A percentile compares a stretch with the other conserved stretches of the same genome.
phyloP scores from a whole-genome alignment of 2,113 vertebrate species.

The Podarcis muralis region DNA sequence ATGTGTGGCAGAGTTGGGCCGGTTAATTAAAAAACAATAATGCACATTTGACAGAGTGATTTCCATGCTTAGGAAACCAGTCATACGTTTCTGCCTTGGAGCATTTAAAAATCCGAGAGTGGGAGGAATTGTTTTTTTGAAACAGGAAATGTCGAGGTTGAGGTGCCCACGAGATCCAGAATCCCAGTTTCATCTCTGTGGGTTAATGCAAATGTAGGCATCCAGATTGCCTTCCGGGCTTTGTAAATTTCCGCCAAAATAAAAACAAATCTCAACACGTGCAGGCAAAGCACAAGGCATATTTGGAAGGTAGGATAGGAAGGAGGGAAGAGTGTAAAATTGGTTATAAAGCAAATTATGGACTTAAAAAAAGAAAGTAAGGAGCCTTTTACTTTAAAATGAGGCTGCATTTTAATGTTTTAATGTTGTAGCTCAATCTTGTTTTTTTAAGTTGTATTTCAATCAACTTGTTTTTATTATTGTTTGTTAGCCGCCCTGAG shows the following conservation, averaged over 20 bases:
- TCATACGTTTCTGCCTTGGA: constrained; percentile 10
- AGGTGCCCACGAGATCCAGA: not conserved
- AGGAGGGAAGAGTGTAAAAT: not conserved
- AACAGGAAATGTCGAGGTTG: constrained; percentile 8
- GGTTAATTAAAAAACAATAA: constrained; percentile 11
- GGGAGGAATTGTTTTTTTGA: constrained; percentile 19
- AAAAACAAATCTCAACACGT: not conserved
- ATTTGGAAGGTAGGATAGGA: not conserved
- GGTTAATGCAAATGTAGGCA: not conserved
- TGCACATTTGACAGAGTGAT: not conserved
- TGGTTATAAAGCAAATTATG: not conserved
- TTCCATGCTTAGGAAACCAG: constrained; percentile 1
- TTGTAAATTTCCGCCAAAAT: not conserved
- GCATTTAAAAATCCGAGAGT: not conserved
- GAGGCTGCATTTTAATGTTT: too few species aligned
- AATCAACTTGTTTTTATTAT: too few species aligned
- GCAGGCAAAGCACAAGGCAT: not conserved
- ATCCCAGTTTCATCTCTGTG: not conserved
- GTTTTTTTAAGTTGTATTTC: too few species aligned
- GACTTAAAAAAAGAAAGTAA: not conserved
- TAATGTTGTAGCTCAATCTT: too few species aligned
- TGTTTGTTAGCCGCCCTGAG: too few species aligned
- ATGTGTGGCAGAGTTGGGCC: not conserved
- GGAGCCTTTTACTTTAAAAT: too few species aligned
- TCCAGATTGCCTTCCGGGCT: not conserved